Evolutionary conservation across 2,113 vertebrate genomes (phyloP).

Genomic region (Paramisgurnus dabryanus): DNA sequence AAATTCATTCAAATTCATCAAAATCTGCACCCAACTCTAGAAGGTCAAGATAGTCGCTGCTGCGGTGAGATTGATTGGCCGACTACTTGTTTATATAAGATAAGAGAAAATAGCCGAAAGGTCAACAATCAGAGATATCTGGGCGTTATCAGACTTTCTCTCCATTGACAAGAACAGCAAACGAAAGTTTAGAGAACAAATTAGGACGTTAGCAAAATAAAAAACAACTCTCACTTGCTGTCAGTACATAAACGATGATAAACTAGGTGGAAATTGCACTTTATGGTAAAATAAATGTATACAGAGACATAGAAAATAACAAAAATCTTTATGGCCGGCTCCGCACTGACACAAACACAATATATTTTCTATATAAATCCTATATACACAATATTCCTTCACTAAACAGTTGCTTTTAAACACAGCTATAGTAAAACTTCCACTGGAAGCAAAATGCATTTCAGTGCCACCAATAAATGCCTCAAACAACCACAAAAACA

Average conservation of each 20-base stretch:
- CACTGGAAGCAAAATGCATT: slow-evolving; percentile 58
- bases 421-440: slow-evolving; percentile 55
- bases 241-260: background rate
- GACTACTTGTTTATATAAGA: slow-evolving; percentile 55
- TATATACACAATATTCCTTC: slow-evolving; percentile 51
- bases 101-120: slow-evolving; percentile 55
- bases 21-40: background rate
- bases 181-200: slow-evolving; percentile 30
- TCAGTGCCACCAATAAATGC: slow-evolving; percentile 46
- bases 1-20: slow-evolving; percentile 18
- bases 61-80: slow-evolving; percentile 41
- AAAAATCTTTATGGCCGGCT: slow-evolving; percentile 3
- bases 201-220: slow-evolving; percentile 11
- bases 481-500: slow-evolving; percentile 12
- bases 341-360: slow-evolving; percentile 33
- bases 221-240: background rate
- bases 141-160: slow-evolving; percentile 42
- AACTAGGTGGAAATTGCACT: background rate
- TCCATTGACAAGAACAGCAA: slow-evolving; percentile 18
- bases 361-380: slow-evolving; percentile 54
- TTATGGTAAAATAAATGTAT: background rate
- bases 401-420: slow-evolving; percentile 52
- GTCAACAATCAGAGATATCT: slow-evolving; percentile 56
- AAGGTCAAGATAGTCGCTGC: slow-evolving; percentile 32
- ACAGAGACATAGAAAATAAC: slow-evolving; percentile 6